Base-by-base conservation (phyloP, 92 coral and sea anemone genomes). In the Porites lobata region DNA sequence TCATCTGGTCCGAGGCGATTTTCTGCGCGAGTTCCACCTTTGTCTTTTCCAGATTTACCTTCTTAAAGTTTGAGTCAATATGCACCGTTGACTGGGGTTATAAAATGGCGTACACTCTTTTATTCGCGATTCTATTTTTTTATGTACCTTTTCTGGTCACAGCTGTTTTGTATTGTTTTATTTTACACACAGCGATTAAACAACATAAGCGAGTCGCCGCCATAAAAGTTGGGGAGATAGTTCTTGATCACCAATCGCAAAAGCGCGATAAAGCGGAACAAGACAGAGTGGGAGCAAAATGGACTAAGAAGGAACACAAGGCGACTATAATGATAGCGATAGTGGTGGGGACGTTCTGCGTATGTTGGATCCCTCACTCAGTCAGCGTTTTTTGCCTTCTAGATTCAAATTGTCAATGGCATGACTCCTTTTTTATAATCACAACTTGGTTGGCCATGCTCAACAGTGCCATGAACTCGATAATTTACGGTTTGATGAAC, bases 371-470 rank as follows among this genome's bases (percentile, higher is more conserved):
- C 43, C 99, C 99, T 0, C 96, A 95, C 20, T 89, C 96, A 0
- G 65, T 91, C 11, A 96, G 98, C 0, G 79, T 92, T 1, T 93
- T 95, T 80, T 96, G 99, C 68, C 79, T 95, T 1, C 51, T 87
- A 19, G 57, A 83, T 26, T 84, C 87, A 7, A 65, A 13, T 0
- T 95, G 99, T 21, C 59, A 53, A 0, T 95, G 95, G 93, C 17
- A 56, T 12, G 74, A 78, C 4, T 56, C 90, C 1, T 91, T 95
- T 78, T 96, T 69, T 66, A 92, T 93, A 1, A 81, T 76, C 8
- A 96, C 98, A 1, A 95, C 96, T 11, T 96, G 99, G 99, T 52
- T 96, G 19, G 89, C 98, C 0, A 96, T 93, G 94, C 78, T 95
- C 29, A 95, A 93, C 79, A 93, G 98, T 66, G 99, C 94, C 7